phyloP scores from a whole-genome alignment of 2,113 vertebrate species.

The Phocoena phocoena region DNA sequence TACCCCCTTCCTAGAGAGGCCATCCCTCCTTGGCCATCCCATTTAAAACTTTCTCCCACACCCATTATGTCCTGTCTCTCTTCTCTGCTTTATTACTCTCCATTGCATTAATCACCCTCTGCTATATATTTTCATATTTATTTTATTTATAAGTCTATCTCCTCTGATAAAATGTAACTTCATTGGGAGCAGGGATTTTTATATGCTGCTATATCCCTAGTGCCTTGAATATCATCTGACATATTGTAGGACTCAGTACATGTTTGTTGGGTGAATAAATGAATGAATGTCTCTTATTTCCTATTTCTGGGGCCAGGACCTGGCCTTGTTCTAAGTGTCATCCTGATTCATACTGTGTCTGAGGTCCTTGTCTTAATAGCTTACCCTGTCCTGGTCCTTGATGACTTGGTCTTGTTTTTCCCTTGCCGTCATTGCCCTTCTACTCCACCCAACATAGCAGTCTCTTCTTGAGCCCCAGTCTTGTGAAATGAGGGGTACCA shows the following conservation, averaged over 20 bases:
- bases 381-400: background rate
- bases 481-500: background rate
- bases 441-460: rapidly evolving
- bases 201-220: background rate
- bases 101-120: background rate
- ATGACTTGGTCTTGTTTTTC: background rate
- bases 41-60: background rate
- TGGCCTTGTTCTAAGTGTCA: background rate
- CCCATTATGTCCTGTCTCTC: background rate
- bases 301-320: background rate
- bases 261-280: background rate
- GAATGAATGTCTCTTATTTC: background rate
- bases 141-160: background rate
- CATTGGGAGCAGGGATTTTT: background rate
- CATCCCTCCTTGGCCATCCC: background rate
- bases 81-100: background rate
- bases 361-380: background rate
- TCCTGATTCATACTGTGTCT: background rate
- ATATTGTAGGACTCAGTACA: background rate
- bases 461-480: background rate
- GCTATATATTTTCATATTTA: background rate
- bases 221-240: background rate
- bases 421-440: background rate
- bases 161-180: background rate
- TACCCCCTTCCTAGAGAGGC: background rate